Conservation (phyloP, 2,888 invertebrate species). For the Sarcophaga rosellei region DNA sequence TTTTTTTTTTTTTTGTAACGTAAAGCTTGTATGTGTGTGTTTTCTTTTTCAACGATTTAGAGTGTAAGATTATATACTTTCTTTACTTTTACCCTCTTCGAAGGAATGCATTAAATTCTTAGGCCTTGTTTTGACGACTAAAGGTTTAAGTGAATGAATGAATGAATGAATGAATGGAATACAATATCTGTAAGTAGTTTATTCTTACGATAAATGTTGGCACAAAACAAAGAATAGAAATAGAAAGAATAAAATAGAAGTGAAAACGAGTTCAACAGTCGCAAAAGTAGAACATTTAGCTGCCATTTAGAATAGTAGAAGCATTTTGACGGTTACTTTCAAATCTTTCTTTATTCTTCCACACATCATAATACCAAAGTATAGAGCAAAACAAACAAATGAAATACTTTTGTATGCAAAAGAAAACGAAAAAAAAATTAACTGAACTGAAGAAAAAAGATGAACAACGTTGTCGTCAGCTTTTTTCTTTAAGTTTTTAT, state of each 20-base stretch:
- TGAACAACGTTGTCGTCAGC: background rate
- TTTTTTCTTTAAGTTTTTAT: background rate
- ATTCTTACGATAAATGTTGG: constrained; percentile 26
- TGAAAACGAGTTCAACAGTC: constrained; percentile 47
- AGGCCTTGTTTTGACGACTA: constrained; percentile 1
- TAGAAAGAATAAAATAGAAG: constrained; percentile 5
- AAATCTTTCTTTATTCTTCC: background rate
- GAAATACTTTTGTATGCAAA: background rate
- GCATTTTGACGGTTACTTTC: constrained; percentile 34
- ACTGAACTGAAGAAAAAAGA: background rate
- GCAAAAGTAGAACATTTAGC: constrained; percentile 38
- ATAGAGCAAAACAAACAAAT: background rate
- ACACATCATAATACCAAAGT: background rate
- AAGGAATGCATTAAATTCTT: constrained; percentile 7
- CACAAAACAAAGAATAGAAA: background rate
- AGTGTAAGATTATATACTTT: constrained; percentile 31
- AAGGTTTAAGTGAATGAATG: too few relatives aligned
- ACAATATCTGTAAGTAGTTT: constrained; percentile 27
- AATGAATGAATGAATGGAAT: constrained; percentile 4
- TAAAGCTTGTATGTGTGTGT: background rate
- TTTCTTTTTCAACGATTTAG: background rate
- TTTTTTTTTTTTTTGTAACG: constrained; percentile 2
- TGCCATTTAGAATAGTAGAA: constrained; percentile 24
- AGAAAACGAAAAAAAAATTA: background rate
- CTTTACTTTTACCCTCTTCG: background rate